Conservation (phyloP, 1,140 invertebrate species). For the Drosophila kikkawai region DNA sequence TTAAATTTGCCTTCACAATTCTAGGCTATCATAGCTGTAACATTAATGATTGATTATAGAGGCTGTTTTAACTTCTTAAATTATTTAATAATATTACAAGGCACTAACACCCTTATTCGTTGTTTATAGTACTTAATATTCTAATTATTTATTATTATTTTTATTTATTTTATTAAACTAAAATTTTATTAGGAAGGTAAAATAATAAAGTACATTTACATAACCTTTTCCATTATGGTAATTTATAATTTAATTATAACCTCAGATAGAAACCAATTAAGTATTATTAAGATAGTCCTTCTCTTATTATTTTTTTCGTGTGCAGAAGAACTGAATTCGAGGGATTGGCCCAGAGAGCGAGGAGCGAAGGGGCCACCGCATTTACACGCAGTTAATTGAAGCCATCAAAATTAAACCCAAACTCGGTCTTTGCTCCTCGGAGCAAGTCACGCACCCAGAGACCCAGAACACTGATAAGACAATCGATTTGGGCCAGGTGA, state of each 20-base stretch:
- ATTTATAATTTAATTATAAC: no score
- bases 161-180: no score
- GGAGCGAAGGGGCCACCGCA: constrained; percentile 20
- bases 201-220: no score
- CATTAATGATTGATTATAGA: no score
- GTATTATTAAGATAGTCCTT: background rate
- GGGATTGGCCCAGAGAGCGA: background rate
- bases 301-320: background rate
- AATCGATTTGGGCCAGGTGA: constrained; percentile 64
- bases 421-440: background rate
- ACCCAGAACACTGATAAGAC: constrained; percentile 57
- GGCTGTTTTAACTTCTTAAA: background rate
- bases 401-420: constrained; percentile 50
- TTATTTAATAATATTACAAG: no score
- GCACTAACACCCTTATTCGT: background rate
- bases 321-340: background rate
- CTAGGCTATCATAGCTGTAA: no score
- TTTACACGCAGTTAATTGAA: constrained; percentile 61
- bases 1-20: no score
- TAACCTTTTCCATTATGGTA: no score
- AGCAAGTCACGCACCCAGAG: constrained; percentile 61
- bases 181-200: no score
- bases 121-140: background rate
- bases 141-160: background rate
- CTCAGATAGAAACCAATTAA: background rate